Conservation (phyloP, 1,140 invertebrate genomes). For the Ylistrum balloti region DNA sequence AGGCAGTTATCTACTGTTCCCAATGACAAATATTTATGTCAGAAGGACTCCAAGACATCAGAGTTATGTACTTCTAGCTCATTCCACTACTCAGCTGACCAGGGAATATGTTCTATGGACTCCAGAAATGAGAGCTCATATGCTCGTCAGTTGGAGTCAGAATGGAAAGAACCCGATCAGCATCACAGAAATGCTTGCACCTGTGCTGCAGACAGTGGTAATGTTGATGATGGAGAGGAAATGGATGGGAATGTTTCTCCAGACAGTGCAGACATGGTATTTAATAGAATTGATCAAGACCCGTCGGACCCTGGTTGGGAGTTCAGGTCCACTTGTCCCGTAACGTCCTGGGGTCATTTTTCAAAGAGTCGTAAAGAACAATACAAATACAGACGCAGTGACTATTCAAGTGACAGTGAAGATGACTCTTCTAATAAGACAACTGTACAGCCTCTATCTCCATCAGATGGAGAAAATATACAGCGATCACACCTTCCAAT, state of each 20-base stretch:
- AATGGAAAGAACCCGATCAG: not conserved
- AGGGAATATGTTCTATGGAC: constrained; percentile 48
- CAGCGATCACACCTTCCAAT: constrained; percentile 71
- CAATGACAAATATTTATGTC: constrained; percentile 60
- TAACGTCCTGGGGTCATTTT: constrained; percentile 78
- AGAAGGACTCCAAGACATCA: constrained; percentile 56
- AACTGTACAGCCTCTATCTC: constrained; percentile 47
- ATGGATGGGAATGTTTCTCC: constrained; percentile 2
- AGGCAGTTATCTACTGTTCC: constrained; percentile 58
- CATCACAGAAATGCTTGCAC: constrained; percentile 45
- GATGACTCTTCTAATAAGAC: constrained; percentile 63
- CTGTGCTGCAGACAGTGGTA: constrained; percentile 44
- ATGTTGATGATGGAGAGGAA: constrained; percentile 35
- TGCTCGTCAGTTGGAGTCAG: constrained; percentile 44
- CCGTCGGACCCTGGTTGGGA: constrained; percentile 49
- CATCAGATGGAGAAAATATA: constrained; percentile 47
- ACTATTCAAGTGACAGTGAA: constrained; percentile 79
- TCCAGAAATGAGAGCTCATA: constrained; percentile 45
- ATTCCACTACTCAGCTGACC: constrained; percentile 47
- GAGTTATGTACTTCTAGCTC: constrained; percentile 12
- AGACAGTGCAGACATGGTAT: constrained; percentile 9
- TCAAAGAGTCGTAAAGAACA: constrained; percentile 69
- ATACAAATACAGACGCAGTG: constrained; percentile 77
- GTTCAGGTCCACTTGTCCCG: constrained; percentile 56
- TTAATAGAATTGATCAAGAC: constrained; percentile 42